Base-by-base conservation (phyloP, 2,113 vertebrate species). In the Mirza zaza region DNA sequence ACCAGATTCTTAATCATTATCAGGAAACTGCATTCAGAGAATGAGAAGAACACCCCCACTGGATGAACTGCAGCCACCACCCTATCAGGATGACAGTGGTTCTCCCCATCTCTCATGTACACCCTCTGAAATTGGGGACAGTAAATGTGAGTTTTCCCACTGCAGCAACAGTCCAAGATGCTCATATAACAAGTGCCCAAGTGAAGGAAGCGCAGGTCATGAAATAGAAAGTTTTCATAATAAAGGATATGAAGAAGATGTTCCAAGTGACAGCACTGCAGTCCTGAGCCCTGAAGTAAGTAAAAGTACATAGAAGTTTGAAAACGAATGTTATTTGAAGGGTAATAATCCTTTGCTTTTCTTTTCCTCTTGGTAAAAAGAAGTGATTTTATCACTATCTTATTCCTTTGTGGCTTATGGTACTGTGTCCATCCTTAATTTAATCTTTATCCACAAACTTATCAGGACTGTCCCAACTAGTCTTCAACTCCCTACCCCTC, bases 31-130 rank as follows among this genome's bases (percentile, higher is more conserved):
- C 98, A 99, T 99, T 97, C 99, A 99, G 98, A 99, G 99, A 97
- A 99, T 99, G 99, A 99, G 99, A 98, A 99, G 99, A 96, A 99
- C 99, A 0, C 99, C 99, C 27, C 99, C 99, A 0, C 98, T 99
- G 97, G 99, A 99, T 85, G 99, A 99, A 97, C 98, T 99, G 71
- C 99, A 99, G 98, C 99, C 99, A 0, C 99, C 99, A 3, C 99
- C 99, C 0, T 99, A 99, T 97, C 99, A 99, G 98, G 99, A 99
- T 86, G 99, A 99, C 97, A 99, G 99, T 20, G 99, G 99, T 55
- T 99, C 99, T 76, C 99, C 99, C 3, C 99, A 99, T n/a, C 99
- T 99, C 97, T 99, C 99, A 27, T 99, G 99, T 76, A 99, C 99
- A 0, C 99, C 99, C 70, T 99, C 99, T 0, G 99, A 99, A 98